Base-by-base conservation (phyloP, 2,888 invertebrate genomes). In the Brachyptera putata region DNA sequence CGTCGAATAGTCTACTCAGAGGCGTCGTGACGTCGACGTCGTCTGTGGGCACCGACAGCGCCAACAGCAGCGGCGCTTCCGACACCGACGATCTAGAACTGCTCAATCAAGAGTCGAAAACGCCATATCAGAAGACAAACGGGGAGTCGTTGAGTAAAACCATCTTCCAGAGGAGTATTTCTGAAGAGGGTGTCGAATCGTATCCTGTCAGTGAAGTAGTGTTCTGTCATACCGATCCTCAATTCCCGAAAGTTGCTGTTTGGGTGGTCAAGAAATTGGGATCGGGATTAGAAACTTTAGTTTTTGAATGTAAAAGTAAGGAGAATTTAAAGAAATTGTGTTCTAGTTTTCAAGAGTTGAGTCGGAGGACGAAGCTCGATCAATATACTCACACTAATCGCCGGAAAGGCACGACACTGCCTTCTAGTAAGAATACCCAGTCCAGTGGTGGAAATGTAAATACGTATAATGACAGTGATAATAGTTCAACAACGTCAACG, bases 171-270 rank as follows among this genome's bases (percentile, higher is more conserved):
- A 55, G 58, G 18, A 55, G 49, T 37, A 50, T 34, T 21, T 26
- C 57, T 3, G 39, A 36, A 14, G 26, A 55, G 1, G 43, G 21
- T 9, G 49, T 36, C 13, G 68, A 70, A 50, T 58, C 62, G 0
- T 69, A 67, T 53, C 49, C 68, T 1, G 63, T 69, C 49, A 58
- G 64, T 43, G 70, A 72, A 64, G 68, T 73, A 50, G 68, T 71
- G 25, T 72, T 72, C 66, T 72, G 72, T 58, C 73, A 73, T 62
- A 68, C 70, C 22, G 70, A 71, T 56, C 66, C 68, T 3, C 53
- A 66, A n/a, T 66, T 66, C 59, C 70, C 71, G 9, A 66, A 68
- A 7, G 66, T 70, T 4, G 67, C 71, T n/a, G 70, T 71, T 16
- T 69, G 70, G 68, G 71, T 72, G 37, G 69, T 71, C 18, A 69